phyloP scores from a whole-genome alignment of 2,113 vertebrate genomes.

The Pristiophorus japonicus region DNA sequence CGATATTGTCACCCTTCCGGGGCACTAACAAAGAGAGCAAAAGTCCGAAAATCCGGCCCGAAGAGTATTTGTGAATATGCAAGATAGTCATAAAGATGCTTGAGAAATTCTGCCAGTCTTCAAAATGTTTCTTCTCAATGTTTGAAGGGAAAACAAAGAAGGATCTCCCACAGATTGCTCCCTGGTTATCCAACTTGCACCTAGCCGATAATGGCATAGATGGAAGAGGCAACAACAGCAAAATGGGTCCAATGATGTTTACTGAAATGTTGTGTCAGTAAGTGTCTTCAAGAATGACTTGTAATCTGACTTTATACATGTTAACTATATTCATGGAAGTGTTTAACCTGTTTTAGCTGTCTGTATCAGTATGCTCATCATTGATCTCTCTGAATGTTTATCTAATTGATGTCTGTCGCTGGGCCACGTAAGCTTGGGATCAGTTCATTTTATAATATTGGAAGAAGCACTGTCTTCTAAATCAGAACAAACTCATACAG shows the following conservation, averaged over 20 bases:
- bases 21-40: too few relatives aligned
- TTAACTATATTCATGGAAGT: neutral
- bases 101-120: neutral
- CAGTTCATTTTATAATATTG: neutral
- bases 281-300: slow-evolving; percentile 37
- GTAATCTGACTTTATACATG: neutral
- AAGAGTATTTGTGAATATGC: neutral
- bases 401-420: neutral
- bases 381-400: neutral
- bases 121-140: neutral
- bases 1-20: too few relatives aligned
- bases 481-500: too few relatives aligned
- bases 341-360: neutral
- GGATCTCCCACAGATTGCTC: slow-evolving; percentile 39
- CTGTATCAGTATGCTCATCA: neutral
- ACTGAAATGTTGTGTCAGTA: slow-evolving; percentile 46
- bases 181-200: slow-evolving; percentile 50
- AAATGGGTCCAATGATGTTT: slow-evolving; percentile 43
- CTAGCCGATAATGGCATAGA: slow-evolving; percentile 51
- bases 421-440: neutral
- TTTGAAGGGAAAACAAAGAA: slow-evolving; percentile 44
- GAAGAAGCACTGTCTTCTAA: too few relatives aligned
- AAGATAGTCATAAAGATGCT: neutral
- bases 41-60: too few relatives aligned
- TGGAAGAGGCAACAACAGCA: slow-evolving; percentile 44